Conservation (phyloP, 2,113 vertebrate genomes). For the Strix uralensis region DNA sequence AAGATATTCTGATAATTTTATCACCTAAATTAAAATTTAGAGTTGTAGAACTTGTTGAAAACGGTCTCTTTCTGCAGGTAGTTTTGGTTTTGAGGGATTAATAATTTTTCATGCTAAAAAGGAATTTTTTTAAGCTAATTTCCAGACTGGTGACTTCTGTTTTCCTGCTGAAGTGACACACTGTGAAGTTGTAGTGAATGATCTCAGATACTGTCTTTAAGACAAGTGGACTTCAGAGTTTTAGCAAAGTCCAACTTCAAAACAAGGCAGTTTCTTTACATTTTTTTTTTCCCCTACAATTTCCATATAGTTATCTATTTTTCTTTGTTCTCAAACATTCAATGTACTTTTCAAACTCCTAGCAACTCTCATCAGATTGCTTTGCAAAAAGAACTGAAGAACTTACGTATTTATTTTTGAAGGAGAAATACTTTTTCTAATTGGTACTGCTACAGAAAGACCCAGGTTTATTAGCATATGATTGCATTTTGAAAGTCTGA, state of each 20-base stretch:
- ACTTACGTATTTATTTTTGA: not conserved
- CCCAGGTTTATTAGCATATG: constrained; percentile 7
- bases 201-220: not conserved
- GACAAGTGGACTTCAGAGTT: not conserved
- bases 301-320: not conserved
- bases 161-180: not conserved
- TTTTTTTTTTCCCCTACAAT: not conserved
- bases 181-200: not conserved
- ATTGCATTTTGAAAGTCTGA: constrained; percentile 8
- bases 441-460: not conserved
- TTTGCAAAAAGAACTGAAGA: not conserved
- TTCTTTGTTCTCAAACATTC: not conserved
- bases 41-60: not conserved
- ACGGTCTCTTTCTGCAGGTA: not conserved
- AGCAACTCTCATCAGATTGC: not conserved
- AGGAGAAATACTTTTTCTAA: not conserved
- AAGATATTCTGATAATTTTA: not conserved
- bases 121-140: accelerated
- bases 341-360: not conserved
- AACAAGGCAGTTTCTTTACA: not conserved
- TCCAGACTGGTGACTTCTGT: not conserved
- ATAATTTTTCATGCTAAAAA: not conserved
- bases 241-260: not conserved
- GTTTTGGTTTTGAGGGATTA: not conserved
- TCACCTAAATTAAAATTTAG: not conserved